A percentile compares a stretch with the other conserved stretches of the same genome.
Conservation (phyloP, 2,113 vertebrate genomes). For the Bambusicola thoracicus region DNA sequence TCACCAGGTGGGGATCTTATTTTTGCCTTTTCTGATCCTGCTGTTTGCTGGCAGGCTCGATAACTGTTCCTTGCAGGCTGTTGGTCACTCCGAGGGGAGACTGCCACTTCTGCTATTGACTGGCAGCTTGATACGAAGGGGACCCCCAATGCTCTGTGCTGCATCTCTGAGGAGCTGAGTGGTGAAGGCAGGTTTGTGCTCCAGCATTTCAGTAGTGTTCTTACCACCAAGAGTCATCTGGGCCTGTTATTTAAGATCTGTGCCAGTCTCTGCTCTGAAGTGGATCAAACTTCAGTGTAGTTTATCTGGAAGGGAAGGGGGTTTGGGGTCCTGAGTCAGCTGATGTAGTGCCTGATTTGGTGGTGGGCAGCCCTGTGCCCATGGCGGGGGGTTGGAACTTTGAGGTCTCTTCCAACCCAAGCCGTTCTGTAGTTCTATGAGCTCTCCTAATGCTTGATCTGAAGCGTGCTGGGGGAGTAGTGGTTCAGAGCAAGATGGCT, state of each 20-base stretch:
- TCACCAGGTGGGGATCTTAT: not conserved
- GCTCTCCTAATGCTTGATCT: not conserved
- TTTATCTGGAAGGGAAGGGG: not conserved
- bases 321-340: no score
- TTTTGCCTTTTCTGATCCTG: not conserved
- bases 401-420: no score
- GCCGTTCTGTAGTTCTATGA: no score
- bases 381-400: no score
- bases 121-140: not conserved
- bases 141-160: not conserved
- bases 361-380: no score
- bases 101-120: not conserved
- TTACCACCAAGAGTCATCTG: not conserved
- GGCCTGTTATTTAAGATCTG: not conserved
- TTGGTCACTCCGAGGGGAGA: not conserved
- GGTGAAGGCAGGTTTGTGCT: not conserved
- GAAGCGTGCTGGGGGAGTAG: not conserved
- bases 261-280: not conserved
- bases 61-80: not conserved
- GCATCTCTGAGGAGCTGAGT: not conserved
- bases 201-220: not conserved
- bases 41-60: not conserved
- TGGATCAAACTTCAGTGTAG: not conserved
- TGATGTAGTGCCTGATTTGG: no score
- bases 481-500: not conserved